Percentiles rank a stretch among this genome's conserved stretches.
phyloP scores from a whole-genome alignment of 2,888 invertebrate species.

The Sminthurinus aureus region DNA sequence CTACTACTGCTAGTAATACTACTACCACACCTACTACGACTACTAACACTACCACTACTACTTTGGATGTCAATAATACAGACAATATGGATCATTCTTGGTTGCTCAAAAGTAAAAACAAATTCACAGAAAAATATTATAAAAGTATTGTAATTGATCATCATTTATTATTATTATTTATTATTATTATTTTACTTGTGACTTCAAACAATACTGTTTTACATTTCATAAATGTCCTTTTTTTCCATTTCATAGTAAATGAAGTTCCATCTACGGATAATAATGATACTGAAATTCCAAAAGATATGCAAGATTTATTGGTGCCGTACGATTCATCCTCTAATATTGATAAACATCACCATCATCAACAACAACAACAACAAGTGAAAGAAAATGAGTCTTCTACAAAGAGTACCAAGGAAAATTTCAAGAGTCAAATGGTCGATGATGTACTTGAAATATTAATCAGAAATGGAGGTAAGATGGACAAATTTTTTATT shows the following conservation, averaged over 20 bases:
- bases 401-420: conserved; percentile 52
- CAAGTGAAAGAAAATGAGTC: neutral
- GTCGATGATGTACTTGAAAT: conserved; percentile 94
- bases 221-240: too few species aligned
- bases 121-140: too few species aligned
- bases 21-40: too few species aligned
- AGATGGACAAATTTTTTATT: conserved; percentile 15
- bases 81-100: conserved; percentile 48
- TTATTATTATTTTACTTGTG: too few species aligned
- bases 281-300: conserved; percentile 28
- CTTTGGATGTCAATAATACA: conserved; percentile 16
- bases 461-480: conserved; percentile 84
- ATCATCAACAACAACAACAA: neutral
- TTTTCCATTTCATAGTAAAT: conserved; percentile 20
- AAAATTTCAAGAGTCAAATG: conserved; percentile 74
- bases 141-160: too few species aligned
- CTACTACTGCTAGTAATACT: neutral
- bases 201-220: too few species aligned
- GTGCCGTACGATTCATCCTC: conserved; percentile 20
- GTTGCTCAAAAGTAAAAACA: conserved; percentile 45
- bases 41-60: neutral
- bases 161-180: too few species aligned
- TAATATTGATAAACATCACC: neutral
- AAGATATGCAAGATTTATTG: conserved; percentile 44
- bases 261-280: conserved; percentile 41